phyloP scores from a whole-genome alignment of 2,113 vertebrate species.

The Thermophis baileyi region DNA sequence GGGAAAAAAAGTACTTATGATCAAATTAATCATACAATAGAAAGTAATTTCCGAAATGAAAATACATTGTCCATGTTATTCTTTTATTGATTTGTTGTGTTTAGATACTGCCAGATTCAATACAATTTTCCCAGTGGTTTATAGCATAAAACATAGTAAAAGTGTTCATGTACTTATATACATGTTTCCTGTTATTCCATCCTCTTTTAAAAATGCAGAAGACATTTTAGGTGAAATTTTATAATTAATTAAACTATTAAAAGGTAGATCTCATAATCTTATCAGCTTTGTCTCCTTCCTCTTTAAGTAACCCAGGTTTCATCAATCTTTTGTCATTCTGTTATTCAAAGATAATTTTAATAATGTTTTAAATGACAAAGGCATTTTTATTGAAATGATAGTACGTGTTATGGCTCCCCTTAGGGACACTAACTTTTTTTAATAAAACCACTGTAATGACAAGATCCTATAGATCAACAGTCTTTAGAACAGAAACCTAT shows the following conservation, averaged over 20 bases:
- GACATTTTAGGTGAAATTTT: not conserved
- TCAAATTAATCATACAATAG: not conserved
- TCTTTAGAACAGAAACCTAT: constrained; percentile 54
- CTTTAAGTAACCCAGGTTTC: not conserved
- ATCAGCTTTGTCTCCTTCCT: not conserved
- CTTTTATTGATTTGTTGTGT: not conserved
- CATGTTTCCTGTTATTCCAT: not conserved
- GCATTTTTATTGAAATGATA: constrained; percentile 44
- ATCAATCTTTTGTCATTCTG: constrained; percentile 28
- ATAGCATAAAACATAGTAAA: not conserved
- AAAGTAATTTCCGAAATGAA: not conserved
- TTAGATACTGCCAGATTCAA: not conserved
- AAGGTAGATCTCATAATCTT: not conserved
- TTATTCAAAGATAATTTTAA: constrained; percentile 35
- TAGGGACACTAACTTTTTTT: constrained; percentile 59
- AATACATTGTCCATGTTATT: not conserved
- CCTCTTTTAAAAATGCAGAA: not conserved
- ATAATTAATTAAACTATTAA: not conserved
- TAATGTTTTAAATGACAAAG: constrained; percentile 42
- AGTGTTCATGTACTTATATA: not conserved
- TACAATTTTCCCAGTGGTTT: not conserved
- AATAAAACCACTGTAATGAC: constrained; percentile 50
- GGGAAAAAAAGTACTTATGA: not conserved
- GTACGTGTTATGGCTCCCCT: constrained; percentile 31
- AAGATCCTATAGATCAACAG: constrained; percentile 45